These are phyloP conservation scores for Phengaris arion DNA, from an alignment of 2,888 invertebrate species.

Conservation along the genomic window DNA sequence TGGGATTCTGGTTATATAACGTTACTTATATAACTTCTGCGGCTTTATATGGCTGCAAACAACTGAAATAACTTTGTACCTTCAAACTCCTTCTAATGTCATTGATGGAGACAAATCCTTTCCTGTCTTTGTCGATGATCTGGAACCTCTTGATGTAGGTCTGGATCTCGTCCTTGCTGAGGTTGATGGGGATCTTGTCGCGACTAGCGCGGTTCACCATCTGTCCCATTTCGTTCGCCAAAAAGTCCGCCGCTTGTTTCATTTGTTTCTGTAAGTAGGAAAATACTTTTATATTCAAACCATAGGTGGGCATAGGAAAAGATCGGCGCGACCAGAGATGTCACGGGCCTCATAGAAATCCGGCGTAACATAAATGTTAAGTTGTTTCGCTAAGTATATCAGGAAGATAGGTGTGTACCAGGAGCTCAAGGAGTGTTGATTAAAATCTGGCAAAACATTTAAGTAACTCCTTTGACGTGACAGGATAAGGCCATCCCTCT, in stretches of 20 bases:
- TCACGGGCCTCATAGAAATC: too few relatives aligned
- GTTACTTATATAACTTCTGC: background rate
- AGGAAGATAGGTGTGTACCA: too few relatives aligned
- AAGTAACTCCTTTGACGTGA: too few relatives aligned
- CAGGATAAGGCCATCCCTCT: too few relatives aligned
- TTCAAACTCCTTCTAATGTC: constrained; percentile 97
- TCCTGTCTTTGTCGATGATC: constrained; percentile 95
- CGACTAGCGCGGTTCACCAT: constrained; percentile 92
- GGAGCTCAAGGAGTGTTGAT: too few relatives aligned
- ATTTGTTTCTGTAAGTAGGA: constrained; percentile 83
- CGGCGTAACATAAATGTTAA: too few relatives aligned
- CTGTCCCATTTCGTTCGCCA: constrained; percentile 98
- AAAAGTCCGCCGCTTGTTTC: constrained; percentile 89
- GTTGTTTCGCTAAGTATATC: too few relatives aligned
- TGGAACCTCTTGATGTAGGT: constrained; percentile 97
- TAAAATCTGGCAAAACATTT: too few relatives aligned
- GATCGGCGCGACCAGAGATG: too few relatives aligned
- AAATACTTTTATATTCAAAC: background rate
- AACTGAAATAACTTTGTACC: constrained; percentile 74
- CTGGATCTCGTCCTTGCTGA: constrained; percentile 96
- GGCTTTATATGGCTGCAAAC: background rate
- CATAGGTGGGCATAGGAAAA: too few relatives aligned
- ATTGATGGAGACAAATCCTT: constrained; percentile 98
- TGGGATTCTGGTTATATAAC: too few relatives aligned
- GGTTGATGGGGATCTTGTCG: constrained; percentile 93